Evolutionary conservation across 2,797 vertebrate genomes (phyloP), one percentile per base, ranked within the genome.

Genomic region (Alectoris magna): DNA sequence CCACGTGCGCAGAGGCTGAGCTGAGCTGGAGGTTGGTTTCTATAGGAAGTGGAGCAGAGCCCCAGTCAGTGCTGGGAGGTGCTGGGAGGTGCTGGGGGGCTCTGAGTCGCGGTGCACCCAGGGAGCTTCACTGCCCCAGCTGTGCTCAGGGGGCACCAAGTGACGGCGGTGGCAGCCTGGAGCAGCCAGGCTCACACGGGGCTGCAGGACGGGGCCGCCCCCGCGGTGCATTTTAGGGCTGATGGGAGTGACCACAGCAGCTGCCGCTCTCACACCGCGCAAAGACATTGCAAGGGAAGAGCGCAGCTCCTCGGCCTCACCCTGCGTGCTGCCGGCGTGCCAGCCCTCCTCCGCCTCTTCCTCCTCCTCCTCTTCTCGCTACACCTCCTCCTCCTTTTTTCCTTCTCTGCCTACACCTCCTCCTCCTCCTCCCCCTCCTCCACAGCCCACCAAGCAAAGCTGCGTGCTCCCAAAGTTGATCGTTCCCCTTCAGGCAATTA

Each of bases 401-500:
- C 38, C 69, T 75, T 49, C 62, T 66, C 43, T 26, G 85, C 29
- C 21, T 39, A 59, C 63, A 27, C 55, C 76, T 73, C 46, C 15
- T 46, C 55, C n/a, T 82, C 85, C 72, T 88, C 78, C 49, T 91
- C 59, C 85, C 26, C 0, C 62, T 68, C 80, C 85, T 84, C 79
- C 23, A 0, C 64, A 34, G 23, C 31, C 90, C 71, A 90, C 69
- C 91, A 58, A 90, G 87, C 19, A 60, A 51, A 51, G 92, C 58
- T 2, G 84, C 72, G 3, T 36, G 67, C 94, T 93, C 86, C 44
- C 8, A 58, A 93, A 95, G 95, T 91, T 51, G 87, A 82, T 89
- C 87, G 18, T 94, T 97, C 95, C 95, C 80, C 93, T 94, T 79
- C 95, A 96, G 96, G 96, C 97, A 96, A 96, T 97, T 97, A 96